Base-by-base conservation (phyloP, 2,888 invertebrate species). In the Drosophila kambysellisi region DNA sequence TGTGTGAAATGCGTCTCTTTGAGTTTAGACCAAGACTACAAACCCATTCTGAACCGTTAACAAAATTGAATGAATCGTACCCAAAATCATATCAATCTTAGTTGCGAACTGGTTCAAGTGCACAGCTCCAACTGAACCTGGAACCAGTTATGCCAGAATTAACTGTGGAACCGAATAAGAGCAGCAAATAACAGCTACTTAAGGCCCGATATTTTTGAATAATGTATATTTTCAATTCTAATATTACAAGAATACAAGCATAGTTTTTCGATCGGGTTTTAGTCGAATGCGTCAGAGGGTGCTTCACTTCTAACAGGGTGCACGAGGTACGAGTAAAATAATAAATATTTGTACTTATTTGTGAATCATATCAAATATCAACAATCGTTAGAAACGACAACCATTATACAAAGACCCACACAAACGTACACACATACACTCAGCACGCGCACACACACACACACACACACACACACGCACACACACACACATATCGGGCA, bases 341-440 rank as follows among this genome's bases (percentile, higher is more conserved):
- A 66, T 69, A 74, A 81, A 81, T 80, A 70, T 71, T 71, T 57
- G 58, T 62, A 60, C 59, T 80, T 80, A 76, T 78, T 80, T 83
- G 74, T 63, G 78, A 80, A 72, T 68, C 73, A 70, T 81, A 81
- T 81, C 70, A 70, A 74, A 78, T 81, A 72, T 71, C 81, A 56
- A 29, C 29, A n/a, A 39, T 69, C 61, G 58, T 46, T 56, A 50
- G 35, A 25, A 33, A 17, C 7, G 52, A 67, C 68, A 52, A 65
- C 68, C 77, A 81, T 83, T 83, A 74, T 64, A 83, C 83, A 82
- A 69, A 51, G 64, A 54, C 4, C 11, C 4, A 39, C 4, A 58
- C n/a, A 57, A 56, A 54, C 32, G 56, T 37, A 50, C 50, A 56
- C 35, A 25, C 20, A 25, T 25, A 25, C 20, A 25, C n/a, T n/a